phyloP scores from a whole-genome alignment of 2,797 vertebrate genomes.

The Micropoecilia bifurca region DNA sequence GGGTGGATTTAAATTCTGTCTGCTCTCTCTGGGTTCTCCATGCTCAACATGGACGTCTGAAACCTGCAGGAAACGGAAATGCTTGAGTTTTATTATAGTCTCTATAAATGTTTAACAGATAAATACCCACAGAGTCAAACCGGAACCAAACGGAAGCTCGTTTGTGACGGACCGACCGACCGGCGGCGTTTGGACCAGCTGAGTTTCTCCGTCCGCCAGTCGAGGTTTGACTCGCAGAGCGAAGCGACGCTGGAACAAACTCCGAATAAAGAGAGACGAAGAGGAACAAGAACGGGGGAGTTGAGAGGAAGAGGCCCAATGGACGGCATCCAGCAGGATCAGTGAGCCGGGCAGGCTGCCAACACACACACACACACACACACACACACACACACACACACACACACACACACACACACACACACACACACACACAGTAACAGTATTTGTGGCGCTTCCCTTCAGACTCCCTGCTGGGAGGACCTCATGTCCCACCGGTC shows the following conservation, averaged over 20 bases:
- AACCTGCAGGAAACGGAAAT: not conserved
- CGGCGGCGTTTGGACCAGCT: constrained; percentile 6
- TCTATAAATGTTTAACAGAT: not conserved
- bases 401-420: constrained; percentile 51
- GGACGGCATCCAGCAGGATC: constrained; percentile 79
- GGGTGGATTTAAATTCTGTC: not conserved
- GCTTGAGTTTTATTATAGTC: not conserved
- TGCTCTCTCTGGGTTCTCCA: not conserved
- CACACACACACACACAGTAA: constrained; percentile 62
- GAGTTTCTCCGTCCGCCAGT: constrained; percentile 7
- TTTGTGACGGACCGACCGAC: not conserved
- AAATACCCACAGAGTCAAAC: not conserved
- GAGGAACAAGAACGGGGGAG: constrained; percentile 51
- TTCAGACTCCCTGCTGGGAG: constrained; percentile 65
- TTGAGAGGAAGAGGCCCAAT: constrained; percentile 70
- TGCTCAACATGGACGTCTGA: not conserved
- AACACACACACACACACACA: constrained; percentile 69
- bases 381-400: constrained; percentile 54
- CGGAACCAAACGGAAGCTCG: not conserved
- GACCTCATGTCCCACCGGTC: constrained; percentile 42
- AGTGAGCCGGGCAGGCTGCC: constrained; percentile 78
- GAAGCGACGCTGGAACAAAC: constrained; percentile 26
- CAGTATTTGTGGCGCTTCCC: constrained; percentile 56
- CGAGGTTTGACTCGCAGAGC: constrained; percentile 40
- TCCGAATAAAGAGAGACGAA: constrained; percentile 40